Evolutionary conservation across 2,113 vertebrate genomes (phyloP).

Genomic region (Epinephelus lanceolatus): DNA sequence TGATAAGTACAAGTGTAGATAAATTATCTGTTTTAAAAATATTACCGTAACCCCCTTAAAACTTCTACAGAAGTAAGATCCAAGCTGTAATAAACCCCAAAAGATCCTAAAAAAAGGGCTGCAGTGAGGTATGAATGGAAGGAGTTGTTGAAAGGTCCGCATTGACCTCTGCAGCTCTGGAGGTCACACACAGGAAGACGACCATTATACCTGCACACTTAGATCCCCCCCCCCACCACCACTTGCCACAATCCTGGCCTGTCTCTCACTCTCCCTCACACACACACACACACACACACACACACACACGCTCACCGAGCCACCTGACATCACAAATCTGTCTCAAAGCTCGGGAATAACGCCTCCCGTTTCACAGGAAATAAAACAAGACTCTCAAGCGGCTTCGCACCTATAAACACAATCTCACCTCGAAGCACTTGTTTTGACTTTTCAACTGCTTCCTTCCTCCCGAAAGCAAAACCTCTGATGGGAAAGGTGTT

Average conservation of each 20-base stretch:
- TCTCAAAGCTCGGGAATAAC: slow-evolving; percentile 40
- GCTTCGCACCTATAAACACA: slow-evolving; percentile 48
- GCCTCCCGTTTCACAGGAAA: slow-evolving; percentile 54
- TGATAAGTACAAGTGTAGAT: not conserved
- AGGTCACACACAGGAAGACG: slow-evolving; percentile 63
- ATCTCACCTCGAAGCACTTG: slow-evolving; percentile 35
- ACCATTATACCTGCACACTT: slow-evolving; percentile 57
- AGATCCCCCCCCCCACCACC: slow-evolving; percentile 4
- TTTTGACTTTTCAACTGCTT: slow-evolving; percentile 19
- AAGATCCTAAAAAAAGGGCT: slow-evolving; percentile 7
- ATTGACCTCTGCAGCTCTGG: slow-evolving; percentile 46
- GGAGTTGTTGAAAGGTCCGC: slow-evolving; percentile 51
- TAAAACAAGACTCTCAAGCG: slow-evolving; percentile 25
- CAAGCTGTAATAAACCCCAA: not conserved
- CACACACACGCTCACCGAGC: slow-evolving; percentile 34
- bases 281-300: too few relatives aligned
- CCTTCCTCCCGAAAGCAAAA: not conserved
- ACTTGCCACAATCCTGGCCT: not conserved
- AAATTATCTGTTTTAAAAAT: not conserved
- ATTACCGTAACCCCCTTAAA: not conserved
- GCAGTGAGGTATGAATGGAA: not conserved
- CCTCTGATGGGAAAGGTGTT: not conserved
- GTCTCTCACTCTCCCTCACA: slow-evolving; percentile 14
- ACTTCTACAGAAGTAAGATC: not conserved
- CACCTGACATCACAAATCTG: slow-evolving; percentile 69